phyloP scores from a whole-genome alignment of 2,888 invertebrate genomes.

The Sarcophaga subvicina region DNA sequence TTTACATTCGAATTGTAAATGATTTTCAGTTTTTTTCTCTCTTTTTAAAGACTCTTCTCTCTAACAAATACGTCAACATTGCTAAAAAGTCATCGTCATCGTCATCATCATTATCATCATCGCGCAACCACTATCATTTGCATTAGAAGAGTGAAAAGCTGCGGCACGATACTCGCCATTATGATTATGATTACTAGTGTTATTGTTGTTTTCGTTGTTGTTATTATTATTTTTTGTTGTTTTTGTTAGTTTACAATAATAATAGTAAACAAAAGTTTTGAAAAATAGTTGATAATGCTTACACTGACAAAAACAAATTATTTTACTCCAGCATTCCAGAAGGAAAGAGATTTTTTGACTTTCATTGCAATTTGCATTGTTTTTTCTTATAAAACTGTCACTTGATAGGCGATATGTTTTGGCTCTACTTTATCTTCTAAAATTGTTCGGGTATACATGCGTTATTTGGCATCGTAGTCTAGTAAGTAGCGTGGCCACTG shows the following conservation, averaged over 20 bases:
- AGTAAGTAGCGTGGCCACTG: too few species aligned
- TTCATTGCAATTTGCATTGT: too few species aligned
- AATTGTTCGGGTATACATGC: too few species aligned
- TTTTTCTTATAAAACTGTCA: too few species aligned
- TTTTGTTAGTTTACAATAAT: not conserved
- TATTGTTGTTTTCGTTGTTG: not conserved
- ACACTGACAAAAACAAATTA: too few species aligned
- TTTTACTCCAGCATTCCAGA: too few species aligned
- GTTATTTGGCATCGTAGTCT: too few species aligned
- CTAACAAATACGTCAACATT: not conserved
- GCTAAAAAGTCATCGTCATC: not conserved
- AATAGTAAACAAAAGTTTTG: slow-evolving; percentile 24
- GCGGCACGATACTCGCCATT: not conserved
- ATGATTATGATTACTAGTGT: not conserved
- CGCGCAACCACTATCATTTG: not conserved
- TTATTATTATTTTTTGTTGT: not conserved
- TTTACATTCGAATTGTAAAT: slow-evolving; percentile 6
- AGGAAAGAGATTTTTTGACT: too few species aligned
- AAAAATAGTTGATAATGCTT: not conserved
- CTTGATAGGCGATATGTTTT: too few species aligned
- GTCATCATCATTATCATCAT: not conserved
- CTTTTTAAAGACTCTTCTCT: slow-evolving; percentile 6
- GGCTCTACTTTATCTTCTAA: too few species aligned
- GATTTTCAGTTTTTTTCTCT: not conserved
- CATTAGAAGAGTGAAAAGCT: not conserved